These are phyloP conservation scores for Pollenia angustigena DNA, from an alignment of 2,888 invertebrate species.

Conservation along the genomic window DNA sequence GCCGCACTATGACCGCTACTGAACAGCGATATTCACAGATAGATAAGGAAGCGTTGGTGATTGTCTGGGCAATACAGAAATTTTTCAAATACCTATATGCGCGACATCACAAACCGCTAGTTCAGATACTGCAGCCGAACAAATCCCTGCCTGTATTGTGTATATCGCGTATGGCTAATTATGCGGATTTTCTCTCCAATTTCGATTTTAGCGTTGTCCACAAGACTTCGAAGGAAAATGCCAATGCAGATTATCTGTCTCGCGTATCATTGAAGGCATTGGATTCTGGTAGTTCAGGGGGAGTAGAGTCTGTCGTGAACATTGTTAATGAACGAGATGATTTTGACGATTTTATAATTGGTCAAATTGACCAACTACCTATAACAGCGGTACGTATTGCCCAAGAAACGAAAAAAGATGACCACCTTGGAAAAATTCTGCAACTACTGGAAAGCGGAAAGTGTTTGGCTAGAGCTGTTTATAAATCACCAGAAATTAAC, in stretches of 20 bases:
- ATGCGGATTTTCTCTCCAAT: constrained; percentile 59
- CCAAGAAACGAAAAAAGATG: constrained; percentile 7
- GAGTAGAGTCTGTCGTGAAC: too few species aligned
- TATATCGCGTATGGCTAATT: too few species aligned
- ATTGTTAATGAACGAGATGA: background rate
- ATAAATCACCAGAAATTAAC: background rate
- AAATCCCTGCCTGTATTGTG: too few species aligned
- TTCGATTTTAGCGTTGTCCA: constrained; percentile 49
- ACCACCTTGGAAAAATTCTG: background rate
- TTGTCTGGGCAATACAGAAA: constrained; percentile 57
- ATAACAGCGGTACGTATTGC: constrained; percentile 25
- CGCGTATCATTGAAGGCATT: background rate
- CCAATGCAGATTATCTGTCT: constrained; percentile 52
- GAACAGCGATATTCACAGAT: constrained; percentile 54
- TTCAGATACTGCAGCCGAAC: constrained; percentile 62
- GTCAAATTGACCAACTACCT: too few species aligned
- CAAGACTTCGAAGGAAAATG: constrained; percentile 55
- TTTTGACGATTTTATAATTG: background rate
- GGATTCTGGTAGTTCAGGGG: too few species aligned
- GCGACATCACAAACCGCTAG: constrained; percentile 63
- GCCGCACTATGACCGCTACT: constrained; percentile 29
- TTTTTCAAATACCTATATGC: constrained; percentile 61
- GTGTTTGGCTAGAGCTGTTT: background rate
- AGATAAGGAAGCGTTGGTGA: constrained; percentile 62
- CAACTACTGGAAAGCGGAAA: background rate